These are phyloP conservation scores for Phragmatobia fuliginosa DNA, from an alignment of 2,888 invertebrate species.

Conservation along the genomic window DNA sequence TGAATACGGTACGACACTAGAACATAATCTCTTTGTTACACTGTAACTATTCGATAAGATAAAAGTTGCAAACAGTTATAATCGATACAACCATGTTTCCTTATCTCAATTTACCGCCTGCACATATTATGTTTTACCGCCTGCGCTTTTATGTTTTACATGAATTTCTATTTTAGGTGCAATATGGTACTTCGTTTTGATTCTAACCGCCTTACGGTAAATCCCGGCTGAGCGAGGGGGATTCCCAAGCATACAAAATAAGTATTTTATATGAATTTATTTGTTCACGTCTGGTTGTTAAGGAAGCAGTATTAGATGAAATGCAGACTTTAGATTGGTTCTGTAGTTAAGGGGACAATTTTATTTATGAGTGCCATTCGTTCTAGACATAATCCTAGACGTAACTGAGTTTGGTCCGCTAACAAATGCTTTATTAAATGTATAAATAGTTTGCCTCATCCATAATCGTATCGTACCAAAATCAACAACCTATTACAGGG, in stretches of 20 bases:
- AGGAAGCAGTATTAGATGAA: neutral
- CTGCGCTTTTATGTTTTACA: neutral
- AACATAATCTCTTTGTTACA: conserved; percentile 28
- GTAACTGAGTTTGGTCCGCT: neutral
- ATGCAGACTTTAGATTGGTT: neutral
- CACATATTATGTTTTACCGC: conserved; percentile 1
- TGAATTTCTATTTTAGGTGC: neutral
- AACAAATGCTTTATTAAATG: neutral
- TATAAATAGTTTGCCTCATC: neutral
- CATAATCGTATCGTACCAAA: too few species aligned
- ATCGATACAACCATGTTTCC: conserved; percentile 7
- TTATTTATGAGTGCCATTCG: neutral
- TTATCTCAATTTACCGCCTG: conserved; percentile 7
- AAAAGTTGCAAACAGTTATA: conserved; percentile 7
- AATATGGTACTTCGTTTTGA: neutral
- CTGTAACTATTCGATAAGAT: conserved; percentile 30
- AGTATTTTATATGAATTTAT: too few species aligned
- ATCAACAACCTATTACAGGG: too few species aligned
- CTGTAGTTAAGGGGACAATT: neutral
- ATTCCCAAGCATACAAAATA: too few species aligned
- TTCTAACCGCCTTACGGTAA: neutral
- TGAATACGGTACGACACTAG: conserved; percentile 7
- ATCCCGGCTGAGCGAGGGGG: too few species aligned
- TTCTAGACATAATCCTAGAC: neutral
- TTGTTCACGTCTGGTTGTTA: too few species aligned